phyloP scores from a whole-genome alignment of 2,113 vertebrate species.

The Chrysemys picta region DNA sequence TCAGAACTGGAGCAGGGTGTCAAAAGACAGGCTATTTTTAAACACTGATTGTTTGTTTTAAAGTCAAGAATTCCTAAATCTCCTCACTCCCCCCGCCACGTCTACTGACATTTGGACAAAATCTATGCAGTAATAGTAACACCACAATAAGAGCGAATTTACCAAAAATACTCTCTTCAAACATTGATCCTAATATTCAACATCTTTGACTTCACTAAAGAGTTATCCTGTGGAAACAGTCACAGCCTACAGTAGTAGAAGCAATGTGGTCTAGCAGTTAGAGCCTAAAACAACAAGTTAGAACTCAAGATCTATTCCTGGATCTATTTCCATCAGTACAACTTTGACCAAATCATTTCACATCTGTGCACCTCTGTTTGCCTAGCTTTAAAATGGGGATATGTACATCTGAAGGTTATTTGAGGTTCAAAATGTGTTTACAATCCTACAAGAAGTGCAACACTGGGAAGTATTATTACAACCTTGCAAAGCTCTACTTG shows the following conservation, averaged over 20 bases:
- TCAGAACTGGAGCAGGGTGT: neutral
- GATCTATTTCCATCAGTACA: neutral
- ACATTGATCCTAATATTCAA: neutral
- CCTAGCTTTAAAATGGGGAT: accelerated
- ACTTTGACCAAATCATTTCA: neutral
- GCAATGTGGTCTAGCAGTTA: neutral
- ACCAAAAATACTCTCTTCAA: neutral
- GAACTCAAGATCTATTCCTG: neutral
- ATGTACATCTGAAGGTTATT: neutral
- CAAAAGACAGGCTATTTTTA: constrained; percentile 30
- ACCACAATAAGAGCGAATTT: neutral
- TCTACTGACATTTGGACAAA: neutral
- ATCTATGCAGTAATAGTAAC: neutral
- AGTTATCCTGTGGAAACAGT: neutral
- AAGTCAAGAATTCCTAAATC: neutral
- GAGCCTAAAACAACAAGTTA: accelerated
- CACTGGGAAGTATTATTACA: accelerated
- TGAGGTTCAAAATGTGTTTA: neutral
- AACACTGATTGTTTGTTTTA: neutral
- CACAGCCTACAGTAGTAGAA: neutral
- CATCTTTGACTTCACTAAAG: accelerated
- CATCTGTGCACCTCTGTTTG: neutral
- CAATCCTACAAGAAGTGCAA: accelerated
- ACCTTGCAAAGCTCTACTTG: neutral
- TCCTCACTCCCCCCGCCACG: neutral